Base-by-base conservation (phyloP, 2,113 vertebrate species). In the Gasterosteus nipponicus region DNA sequence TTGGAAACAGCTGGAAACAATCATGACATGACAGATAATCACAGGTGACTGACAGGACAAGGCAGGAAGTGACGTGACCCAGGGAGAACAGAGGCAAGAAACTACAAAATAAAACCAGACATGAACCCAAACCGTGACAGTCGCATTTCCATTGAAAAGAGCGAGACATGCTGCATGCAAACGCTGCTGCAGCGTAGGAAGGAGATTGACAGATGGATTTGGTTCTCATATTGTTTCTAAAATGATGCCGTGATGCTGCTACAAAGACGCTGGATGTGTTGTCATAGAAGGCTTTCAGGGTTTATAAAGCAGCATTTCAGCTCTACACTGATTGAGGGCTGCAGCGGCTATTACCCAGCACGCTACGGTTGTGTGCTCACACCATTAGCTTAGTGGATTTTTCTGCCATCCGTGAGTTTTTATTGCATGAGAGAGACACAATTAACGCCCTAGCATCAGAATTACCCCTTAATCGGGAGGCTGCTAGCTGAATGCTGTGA, bases 391-490 rank as follows among this genome's bases (percentile, higher is more conserved):
- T 57, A 19, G 57, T 80, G 81, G 49, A 74, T 83, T 71, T 73
- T 33, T 26, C 33, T 46, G 59, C 76, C 81, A 84, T 53, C 87
- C 82, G 84, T 83, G 76, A 81, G 80, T 76, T 73, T 83, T 86
- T 90, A 77, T 69, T 83, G 80, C 75, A 51, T 42, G 69, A 84
- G 80, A 53, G 80, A 68, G 82, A 80, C 57, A 1, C 76, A 83
- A 87, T 87, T 81, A 87, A 88, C 87, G 78, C 85, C 86, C 85
- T 87, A 86, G 14, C 73, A 81, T 56, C 67, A 39, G 71, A 74
- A 64, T 83, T 69, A 75, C 73, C 86, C 78, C 61, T 91, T 89
- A 86, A 85, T 80, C 75, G 51, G 77, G 71, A 82, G 33, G 64
- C 33, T 59, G 83, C 68, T 63, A 18, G 46, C 60, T 33, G 47